A percentile compares a stretch with the other conserved stretches of the same genome.
phyloP scores from a whole-genome alignment of 2,113 vertebrate genomes.

The Chloroceryle aenea region DNA sequence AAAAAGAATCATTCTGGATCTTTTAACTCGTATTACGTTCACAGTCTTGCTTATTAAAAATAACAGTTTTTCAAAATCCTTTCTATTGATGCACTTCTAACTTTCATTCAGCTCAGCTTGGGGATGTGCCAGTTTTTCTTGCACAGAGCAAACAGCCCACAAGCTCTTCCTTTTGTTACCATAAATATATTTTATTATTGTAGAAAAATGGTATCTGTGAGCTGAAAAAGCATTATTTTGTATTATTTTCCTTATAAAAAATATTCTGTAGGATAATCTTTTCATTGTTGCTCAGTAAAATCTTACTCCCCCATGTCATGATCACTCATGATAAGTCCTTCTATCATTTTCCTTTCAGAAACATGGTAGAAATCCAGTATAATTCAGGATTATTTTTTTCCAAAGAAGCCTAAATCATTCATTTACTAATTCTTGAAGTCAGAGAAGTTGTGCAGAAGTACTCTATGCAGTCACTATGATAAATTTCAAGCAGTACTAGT shows the following conservation, averaged over 20 bases:
- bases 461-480: conserved; percentile 27
- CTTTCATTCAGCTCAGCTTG: not conserved
- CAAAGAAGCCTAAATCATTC: conserved; percentile 8
- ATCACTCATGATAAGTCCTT: not conserved
- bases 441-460: not conserved
- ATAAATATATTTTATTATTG: not conserved
- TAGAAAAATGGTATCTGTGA: not conserved
- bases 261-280: not conserved
- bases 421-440: conserved; percentile 32
- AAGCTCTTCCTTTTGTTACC: not conserved
- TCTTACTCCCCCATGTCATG: not conserved
- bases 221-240: not conserved
- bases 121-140: not conserved
- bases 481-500: conserved; percentile 15
- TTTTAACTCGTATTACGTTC: not conserved
- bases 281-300: not conserved
- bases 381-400: not conserved
- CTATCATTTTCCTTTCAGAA: not conserved
- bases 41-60: not conserved
- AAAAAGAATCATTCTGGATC: not conserved
- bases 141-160: not conserved
- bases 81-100: not conserved
- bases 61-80: not conserved
- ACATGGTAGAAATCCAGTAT: not conserved
- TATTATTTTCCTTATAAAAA: not conserved